These are phyloP conservation scores for Actinia tenebrosa DNA, from an alignment of 64 coral and sea anemone species.

Conservation along the genomic window DNA sequence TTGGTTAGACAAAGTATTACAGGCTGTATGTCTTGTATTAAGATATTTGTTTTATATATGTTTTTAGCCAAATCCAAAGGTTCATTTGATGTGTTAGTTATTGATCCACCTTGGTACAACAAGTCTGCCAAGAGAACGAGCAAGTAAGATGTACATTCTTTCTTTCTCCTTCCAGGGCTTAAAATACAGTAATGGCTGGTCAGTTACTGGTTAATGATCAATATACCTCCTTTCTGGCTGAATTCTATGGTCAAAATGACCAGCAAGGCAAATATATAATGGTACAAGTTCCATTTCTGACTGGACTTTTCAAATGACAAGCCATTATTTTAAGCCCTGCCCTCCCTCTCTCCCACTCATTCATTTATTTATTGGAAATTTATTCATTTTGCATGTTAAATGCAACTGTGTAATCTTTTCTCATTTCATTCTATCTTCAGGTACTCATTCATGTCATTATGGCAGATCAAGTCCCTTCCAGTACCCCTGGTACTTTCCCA, in stretches of 20 bases:
- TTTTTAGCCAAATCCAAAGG: slow-evolving; percentile 28
- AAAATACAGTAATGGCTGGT: too few relatives aligned
- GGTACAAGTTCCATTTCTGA: too few relatives aligned
- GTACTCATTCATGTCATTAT: slow-evolving; percentile 89
- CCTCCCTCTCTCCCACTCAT: too few relatives aligned
- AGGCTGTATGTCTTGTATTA: neutral
- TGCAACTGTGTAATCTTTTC: neutral
- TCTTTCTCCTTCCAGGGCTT: too few relatives aligned
- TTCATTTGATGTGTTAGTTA: slow-evolving; percentile 67
- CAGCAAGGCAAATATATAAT: too few relatives aligned
- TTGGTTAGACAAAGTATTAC: neutral
- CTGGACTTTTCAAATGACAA: too few relatives aligned
- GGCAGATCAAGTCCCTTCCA: slow-evolving; percentile 92
- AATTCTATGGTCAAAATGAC: too few relatives aligned
- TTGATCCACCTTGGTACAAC: slow-evolving; percentile 97
- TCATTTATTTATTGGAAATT: neutral
- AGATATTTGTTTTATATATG: neutral
- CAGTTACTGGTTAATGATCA: too few relatives aligned
- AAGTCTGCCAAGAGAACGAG: slow-evolving; percentile 83
- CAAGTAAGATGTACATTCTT: slow-evolving; percentile 50
- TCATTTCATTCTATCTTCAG: slow-evolving; percentile 23
- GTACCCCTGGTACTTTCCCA: slow-evolving; percentile 55
- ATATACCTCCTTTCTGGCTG: too few relatives aligned
- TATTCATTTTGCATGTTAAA: neutral
- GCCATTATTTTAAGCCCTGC: neutral